Evolutionary conservation across 53 echinoderm and acorn worm species (phyloP).

Genomic region (Patiria pectinifera): DNA sequence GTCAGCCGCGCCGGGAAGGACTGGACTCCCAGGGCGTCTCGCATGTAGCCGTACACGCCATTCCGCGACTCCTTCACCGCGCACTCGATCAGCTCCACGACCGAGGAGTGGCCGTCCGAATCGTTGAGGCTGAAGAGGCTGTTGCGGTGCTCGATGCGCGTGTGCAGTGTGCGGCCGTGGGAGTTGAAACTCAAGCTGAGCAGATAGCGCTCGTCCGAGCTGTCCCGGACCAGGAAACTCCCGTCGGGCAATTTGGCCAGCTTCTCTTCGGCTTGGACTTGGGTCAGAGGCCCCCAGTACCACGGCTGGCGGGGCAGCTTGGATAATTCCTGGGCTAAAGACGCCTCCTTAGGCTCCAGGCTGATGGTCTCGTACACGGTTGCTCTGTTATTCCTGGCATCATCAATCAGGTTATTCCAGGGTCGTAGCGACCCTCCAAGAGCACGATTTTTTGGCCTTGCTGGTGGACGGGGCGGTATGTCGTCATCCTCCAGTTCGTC

Average conservation of each 20-base stretch:
- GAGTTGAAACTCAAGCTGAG: slow-evolving; percentile 96
- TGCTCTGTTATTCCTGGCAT: slow-evolving; percentile 26
- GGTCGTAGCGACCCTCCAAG: slow-evolving; percentile 38
- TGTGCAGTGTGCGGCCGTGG: slow-evolving; percentile 91
- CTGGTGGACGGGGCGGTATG: slow-evolving; percentile 85
- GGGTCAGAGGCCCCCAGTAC: slow-evolving; percentile 98
- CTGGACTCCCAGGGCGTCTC: slow-evolving; percentile 83
- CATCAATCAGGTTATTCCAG: slow-evolving; percentile 25
- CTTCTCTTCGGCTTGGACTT: slow-evolving; percentile 91
- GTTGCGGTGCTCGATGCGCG: slow-evolving; percentile 87
- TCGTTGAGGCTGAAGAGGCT: slow-evolving; percentile 93
- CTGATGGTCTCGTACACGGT: slow-evolving; percentile 80
- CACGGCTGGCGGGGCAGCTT: slow-evolving; percentile 92
- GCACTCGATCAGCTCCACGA: slow-evolving; percentile 83
- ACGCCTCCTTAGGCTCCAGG: slow-evolving; percentile 35
- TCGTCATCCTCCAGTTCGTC: slow-evolving; percentile 25
- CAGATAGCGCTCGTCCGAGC: slow-evolving; percentile 92
- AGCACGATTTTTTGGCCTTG: slow-evolving; percentile 71
- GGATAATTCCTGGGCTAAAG: slow-evolving; percentile 77
- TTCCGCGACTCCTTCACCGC: slow-evolving; percentile 86
- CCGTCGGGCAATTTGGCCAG: slow-evolving; percentile 79
- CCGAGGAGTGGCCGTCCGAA: slow-evolving; percentile 85
- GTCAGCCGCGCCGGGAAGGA: slow-evolving; percentile 94
- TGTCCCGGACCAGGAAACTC: slow-evolving; percentile 91
- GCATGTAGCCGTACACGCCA: slow-evolving; percentile 94